Evolutionary conservation across 2,888 invertebrate genomes (phyloP), one percentile per base, ranked within the genome.

Genomic region (Morinoia aosen): DNA sequence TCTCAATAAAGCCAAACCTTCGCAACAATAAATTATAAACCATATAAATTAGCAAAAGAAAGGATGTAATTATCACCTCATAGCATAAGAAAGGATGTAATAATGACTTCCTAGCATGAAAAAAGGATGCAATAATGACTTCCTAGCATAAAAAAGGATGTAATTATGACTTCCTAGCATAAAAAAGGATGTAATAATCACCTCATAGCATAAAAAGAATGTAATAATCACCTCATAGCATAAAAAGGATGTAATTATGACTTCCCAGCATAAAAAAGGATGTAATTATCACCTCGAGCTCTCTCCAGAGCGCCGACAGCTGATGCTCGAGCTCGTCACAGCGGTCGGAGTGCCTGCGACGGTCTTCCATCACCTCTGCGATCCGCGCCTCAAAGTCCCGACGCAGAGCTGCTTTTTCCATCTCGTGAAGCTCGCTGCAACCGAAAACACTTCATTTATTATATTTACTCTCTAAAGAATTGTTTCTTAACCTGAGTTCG

Each of bases 291-390:
- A n/a, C 95, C 95, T 96, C 96, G 40, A 96, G 95, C 61, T 96
- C 96, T 48, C 95, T 96, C 88, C 95, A 95, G 48, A 96, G 95
- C n/a, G 95, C 95, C n/a, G 95, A 57, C 56, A 96, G 95, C 88
- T 95, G 96, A 40, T 94, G 48, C 90, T 96, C 96, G 39, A 96
- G 94, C n/a, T 96, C 95, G 14, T 56, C 90, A 33, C 95, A 91
- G 40, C 96, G 76, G 8, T 96, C 96, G n/a, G 96, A 95, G 0
- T 95, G 93, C 12, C 90, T 91, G 16, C 93, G 91, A 8, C 96
- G 76, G 40, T 96, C 96, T 90, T 95, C 96, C 88, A 94, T 91
- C n/a, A 95, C 76, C 90, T 96, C 96, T 12, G 58, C 56, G 12
- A 96, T 61, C 61, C 95, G 95, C n/a, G 93, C 93, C n/a, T 96